A percentile compares a stretch with the other conserved stretches of the same genome.
Conservation (phyloP, 2,113 vertebrate species). For the Macquaria ambigua region DNA sequence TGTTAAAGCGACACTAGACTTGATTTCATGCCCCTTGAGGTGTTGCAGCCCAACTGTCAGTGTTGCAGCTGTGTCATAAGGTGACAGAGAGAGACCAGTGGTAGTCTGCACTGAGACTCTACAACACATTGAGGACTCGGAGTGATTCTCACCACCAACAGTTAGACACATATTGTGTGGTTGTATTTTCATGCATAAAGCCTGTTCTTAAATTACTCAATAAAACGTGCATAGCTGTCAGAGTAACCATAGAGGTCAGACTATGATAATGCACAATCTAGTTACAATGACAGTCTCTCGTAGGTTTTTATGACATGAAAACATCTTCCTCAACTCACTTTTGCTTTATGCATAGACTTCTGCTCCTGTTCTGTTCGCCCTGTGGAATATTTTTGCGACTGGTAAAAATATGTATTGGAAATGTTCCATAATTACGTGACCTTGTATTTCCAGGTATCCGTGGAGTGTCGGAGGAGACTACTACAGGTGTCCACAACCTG, state of each 20-base stretch:
- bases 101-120: slow-evolving; percentile 50
- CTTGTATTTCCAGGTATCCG: slow-evolving; percentile 86
- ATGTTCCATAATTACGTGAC: background rate
- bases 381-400: too few relatives aligned
- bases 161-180: background rate
- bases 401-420: too few relatives aligned
- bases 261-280: too few relatives aligned
- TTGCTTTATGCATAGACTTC: too few relatives aligned
- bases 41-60: slow-evolving; percentile 38
- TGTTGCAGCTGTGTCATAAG: slow-evolving; percentile 53
- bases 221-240: too few relatives aligned
- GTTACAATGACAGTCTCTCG: too few relatives aligned
- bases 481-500: slow-evolving; percentile 97
- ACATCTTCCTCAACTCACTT: background rate
- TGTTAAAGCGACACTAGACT: background rate
- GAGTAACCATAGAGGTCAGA: too few relatives aligned
- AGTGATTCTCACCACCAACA: slow-evolving; percentile 36
- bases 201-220: background rate
- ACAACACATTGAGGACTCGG: background rate
- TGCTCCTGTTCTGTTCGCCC: too few relatives aligned
- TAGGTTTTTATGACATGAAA: too few relatives aligned
- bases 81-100: slow-evolving; percentile 43
- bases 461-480: slow-evolving; percentile 97
- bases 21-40: slow-evolving; percentile 39
- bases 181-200: background rate